Evolutionary conservation across 2,113 vertebrate species (phyloP).

Genomic region (Paramormyrops kingsleyae): DNA sequence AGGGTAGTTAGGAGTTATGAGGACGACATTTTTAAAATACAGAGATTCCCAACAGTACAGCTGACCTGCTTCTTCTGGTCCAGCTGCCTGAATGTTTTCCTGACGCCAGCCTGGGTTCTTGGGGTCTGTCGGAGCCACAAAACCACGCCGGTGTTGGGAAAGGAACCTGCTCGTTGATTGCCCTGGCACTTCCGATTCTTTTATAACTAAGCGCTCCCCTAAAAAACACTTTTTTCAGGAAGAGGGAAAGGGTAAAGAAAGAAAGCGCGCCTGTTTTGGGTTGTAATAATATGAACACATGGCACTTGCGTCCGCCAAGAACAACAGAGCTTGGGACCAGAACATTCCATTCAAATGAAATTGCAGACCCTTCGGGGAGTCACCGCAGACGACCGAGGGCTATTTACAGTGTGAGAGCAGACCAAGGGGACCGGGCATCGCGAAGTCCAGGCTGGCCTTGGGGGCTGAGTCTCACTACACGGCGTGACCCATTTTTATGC

Average conservation of each 20-base stretch:
- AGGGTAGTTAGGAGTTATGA: not conserved
- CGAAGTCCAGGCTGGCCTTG: not conserved
- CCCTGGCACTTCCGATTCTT: slow-evolving; percentile 27
- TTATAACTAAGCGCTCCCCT: slow-evolving; percentile 41
- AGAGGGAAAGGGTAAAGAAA: slow-evolving; percentile 45
- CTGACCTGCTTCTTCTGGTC: not conserved
- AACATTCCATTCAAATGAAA: slow-evolving; percentile 62
- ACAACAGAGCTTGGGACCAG: slow-evolving; percentile 62
- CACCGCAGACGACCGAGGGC: slow-evolving; percentile 45
- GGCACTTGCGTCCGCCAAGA: slow-evolving; percentile 60
- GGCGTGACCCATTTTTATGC: not conserved
- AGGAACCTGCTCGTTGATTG: not conserved
- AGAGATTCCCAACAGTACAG: not conserved
- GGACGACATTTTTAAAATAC: not conserved
- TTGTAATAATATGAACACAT: slow-evolving; percentile 54
- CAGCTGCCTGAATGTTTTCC: not conserved
- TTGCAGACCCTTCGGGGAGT: slow-evolving; percentile 52
- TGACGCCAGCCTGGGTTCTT: not conserved
- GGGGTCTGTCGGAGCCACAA: not conserved
- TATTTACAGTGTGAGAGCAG: slow-evolving; percentile 38
- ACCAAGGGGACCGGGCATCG: not conserved
- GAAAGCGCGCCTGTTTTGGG: slow-evolving; percentile 42
- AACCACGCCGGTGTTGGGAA: not conserved
- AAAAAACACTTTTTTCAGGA: slow-evolving; percentile 29
- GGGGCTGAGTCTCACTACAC: not conserved